Conservation (phyloP, 2,888 invertebrate species). For the Tillus elongatus region DNA sequence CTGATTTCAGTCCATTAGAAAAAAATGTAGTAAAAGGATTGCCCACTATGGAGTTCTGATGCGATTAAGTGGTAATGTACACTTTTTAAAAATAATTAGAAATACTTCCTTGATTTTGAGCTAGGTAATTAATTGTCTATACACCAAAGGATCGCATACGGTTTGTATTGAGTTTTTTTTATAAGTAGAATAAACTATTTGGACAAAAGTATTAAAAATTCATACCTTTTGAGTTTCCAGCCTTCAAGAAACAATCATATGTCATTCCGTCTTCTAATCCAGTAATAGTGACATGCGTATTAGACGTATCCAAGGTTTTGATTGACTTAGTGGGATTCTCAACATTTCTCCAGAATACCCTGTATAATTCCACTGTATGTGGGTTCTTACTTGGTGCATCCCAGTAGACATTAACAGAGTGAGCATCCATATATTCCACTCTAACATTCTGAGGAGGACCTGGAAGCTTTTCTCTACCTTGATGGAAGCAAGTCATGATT, state of each 20-base stretch:
- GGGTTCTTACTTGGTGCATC: constrained; percentile 75
- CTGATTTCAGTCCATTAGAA: too few species aligned
- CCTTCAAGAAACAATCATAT: constrained; percentile 75
- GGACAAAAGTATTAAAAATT: neutral
- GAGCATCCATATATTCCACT: constrained; percentile 48
- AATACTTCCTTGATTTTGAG: too few species aligned
- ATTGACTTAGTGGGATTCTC: constrained; percentile 38
- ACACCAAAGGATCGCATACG: too few species aligned
- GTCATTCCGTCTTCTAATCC: constrained; percentile 62
- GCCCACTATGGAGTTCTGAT: too few species aligned
- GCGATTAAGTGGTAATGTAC: too few species aligned
- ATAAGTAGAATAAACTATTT: too few species aligned
- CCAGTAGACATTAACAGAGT: constrained; percentile 58
- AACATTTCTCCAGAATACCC: constrained; percentile 69
- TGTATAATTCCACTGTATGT: constrained; percentile 70
- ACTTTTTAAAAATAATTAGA: too few species aligned
- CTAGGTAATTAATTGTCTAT: too few species aligned
- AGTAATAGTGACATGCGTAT: constrained; percentile 59
- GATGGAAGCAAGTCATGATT: constrained; percentile 75
- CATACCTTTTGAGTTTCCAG: constrained; percentile 63
- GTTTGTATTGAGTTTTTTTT: too few species aligned
- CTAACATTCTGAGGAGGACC: constrained; percentile 67
- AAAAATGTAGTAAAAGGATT: too few species aligned
- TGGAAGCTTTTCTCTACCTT: constrained; percentile 65
- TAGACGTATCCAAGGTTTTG: constrained; percentile 52